Conservation (phyloP, 2,797 vertebrate genomes). For the Crenichthys baileyi region DNA sequence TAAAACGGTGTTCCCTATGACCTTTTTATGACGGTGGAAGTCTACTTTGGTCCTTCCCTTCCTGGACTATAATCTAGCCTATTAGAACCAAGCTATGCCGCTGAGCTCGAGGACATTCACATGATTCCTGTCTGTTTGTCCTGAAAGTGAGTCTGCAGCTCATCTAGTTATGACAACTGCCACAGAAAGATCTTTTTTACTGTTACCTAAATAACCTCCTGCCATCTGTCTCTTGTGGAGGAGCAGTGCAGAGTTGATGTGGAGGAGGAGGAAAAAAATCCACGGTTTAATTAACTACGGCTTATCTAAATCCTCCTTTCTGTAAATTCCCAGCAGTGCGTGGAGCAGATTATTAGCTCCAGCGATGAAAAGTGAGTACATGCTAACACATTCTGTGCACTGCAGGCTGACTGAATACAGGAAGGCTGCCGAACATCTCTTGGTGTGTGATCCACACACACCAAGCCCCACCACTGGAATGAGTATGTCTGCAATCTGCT, state of each 20-base stretch:
- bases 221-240: constrained; percentile 48
- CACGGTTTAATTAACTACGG: constrained; percentile 65
- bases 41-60: too few species aligned
- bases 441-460: background rate
- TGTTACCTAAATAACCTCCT: constrained; percentile 54
- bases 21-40: background rate
- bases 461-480: constrained; percentile 10
- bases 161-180: constrained; percentile 42
- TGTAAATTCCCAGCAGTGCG: constrained; percentile 55
- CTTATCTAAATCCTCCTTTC: constrained; percentile 68
- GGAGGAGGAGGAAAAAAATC: constrained; percentile 11
- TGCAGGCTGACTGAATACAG: background rate
- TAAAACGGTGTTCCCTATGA: background rate
- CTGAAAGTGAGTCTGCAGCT: constrained; percentile 34
- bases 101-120: constrained; percentile 4
- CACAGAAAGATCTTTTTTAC: constrained; percentile 45
- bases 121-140: constrained; percentile 21
- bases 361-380: constrained; percentile 16
- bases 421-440: background rate
- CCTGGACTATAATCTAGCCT: too few species aligned
- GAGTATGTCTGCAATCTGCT: constrained; percentile 53
- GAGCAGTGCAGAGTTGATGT: constrained; percentile 10
- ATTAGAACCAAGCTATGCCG: background rate
- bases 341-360: constrained; percentile 38
- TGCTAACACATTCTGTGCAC: constrained; percentile 3